A percentile compares a stretch with the other conserved stretches of the same genome.
These are phyloP conservation scores for Papilio protenor DNA, from an alignment of 2,888 invertebrate genomes.

Conservation along the genomic window DNA sequence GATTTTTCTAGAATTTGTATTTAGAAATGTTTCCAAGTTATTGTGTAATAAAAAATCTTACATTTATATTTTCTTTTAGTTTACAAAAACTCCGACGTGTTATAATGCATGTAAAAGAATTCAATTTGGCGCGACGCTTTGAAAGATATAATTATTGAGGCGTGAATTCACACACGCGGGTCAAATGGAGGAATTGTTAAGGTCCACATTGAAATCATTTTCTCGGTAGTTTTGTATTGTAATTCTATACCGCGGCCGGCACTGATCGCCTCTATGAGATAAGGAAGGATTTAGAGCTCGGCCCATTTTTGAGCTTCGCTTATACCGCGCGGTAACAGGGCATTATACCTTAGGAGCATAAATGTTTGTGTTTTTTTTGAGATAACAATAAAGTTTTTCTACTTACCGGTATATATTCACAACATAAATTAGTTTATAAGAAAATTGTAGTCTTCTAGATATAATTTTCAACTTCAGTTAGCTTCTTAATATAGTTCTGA, in stretches of 20 bases:
- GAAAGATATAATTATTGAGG: conserved; percentile 72
- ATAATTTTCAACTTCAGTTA: not conserved
- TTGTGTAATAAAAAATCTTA: conserved; percentile 19
- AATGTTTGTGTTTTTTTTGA: conserved; percentile 52
- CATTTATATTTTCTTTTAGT: not conserved
- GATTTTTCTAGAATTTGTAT: not conserved
- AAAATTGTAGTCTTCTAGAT: not conserved
- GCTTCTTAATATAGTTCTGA: not conserved
- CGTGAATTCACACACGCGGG: conserved; percentile 68
- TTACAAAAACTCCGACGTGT: not conserved
- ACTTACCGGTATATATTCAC: not conserved
- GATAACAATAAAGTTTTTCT: conserved; percentile 41
- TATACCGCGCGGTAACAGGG: conserved; percentile 59
- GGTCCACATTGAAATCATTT: conserved; percentile 62
- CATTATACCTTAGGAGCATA: conserved; percentile 56
- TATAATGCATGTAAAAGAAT: conserved; percentile 43
- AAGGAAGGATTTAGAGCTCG: conserved; percentile 68
- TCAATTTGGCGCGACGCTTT: conserved; percentile 52
- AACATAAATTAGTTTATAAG: conserved; percentile 29
- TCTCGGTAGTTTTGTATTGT: conserved; percentile 64
- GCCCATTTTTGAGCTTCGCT: conserved; percentile 55
- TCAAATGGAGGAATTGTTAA: conserved; percentile 62
- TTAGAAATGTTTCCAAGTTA: not conserved
- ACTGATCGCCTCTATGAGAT: conserved; percentile 71
- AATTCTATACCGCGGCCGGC: conserved; percentile 65